Percentiles rank a stretch among this genome's conserved stretches.
Conservation (phyloP, 2,888 invertebrate species). For the Drosophila leonis region DNA sequence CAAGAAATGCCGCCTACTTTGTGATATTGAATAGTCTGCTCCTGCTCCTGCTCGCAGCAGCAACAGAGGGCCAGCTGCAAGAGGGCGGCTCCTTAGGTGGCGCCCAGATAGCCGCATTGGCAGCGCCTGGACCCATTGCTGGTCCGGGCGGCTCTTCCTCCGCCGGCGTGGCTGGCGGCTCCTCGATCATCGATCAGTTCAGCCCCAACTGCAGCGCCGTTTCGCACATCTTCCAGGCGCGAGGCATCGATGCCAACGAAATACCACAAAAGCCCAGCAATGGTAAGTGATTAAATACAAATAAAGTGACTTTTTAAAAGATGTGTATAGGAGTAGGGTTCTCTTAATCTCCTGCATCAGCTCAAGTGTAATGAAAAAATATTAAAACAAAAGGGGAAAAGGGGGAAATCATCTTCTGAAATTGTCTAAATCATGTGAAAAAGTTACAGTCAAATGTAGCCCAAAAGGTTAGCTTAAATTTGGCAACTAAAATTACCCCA, state of each 20-base stretch:
- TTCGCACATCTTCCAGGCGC: conserved; percentile 85
- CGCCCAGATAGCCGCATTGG: conserved; percentile 60
- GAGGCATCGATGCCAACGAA: conserved; percentile 86
- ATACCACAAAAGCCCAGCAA: conserved; percentile 86
- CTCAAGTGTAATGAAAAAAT: neutral
- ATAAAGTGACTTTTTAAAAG: neutral
- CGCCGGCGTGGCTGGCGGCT: conserved; percentile 27
- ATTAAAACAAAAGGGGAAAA: no score
- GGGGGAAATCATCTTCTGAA: no score
- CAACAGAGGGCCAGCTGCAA: conserved; percentile 29
- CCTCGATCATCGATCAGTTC: conserved; percentile 83
- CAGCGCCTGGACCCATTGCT: conserved; percentile 62
- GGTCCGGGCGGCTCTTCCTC: conserved; percentile 34
- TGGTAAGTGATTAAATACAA: conserved; percentile 84
- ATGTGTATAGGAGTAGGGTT: neutral
- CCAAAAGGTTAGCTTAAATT: no score
- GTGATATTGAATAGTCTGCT: conserved; percentile 64
- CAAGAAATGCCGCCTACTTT: conserved; percentile 46
- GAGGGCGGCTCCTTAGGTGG: conserved; percentile 26
- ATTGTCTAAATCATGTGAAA: no score
- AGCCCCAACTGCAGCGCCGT: conserved; percentile 86
- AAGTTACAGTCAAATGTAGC: neutral
- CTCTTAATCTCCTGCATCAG: neutral
- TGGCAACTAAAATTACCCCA: neutral
- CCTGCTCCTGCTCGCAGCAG: conserved; percentile 39